Conservation (phyloP, 2,888 invertebrate genomes). For the Spatulosminthurus flaviceps region DNA sequence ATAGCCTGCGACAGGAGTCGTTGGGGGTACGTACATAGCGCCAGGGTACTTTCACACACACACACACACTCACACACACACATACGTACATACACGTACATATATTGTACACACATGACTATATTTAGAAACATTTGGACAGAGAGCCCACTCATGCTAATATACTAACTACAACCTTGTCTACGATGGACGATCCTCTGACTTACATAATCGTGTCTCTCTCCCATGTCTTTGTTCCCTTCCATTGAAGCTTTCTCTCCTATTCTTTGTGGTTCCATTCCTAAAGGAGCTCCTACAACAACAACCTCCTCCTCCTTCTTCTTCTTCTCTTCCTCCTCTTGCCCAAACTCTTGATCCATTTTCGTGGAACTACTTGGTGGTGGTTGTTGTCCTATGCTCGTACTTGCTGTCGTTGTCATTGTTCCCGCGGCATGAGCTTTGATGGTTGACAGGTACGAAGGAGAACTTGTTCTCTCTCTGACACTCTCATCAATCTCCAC, state of each 20-base stretch:
- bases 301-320: no score
- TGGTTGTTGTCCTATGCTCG: conserved; percentile 14
- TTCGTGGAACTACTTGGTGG: conserved; percentile 2
- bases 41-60: no score
- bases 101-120: no score
- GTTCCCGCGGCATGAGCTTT: conserved; percentile 38
- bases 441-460: conserved; percentile 28
- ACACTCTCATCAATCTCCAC: conserved; percentile 48
- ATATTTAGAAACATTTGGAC: no score
- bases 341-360: background rate
- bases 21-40: no score
- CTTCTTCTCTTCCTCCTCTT: background rate
- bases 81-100: no score
- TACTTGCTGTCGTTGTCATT: conserved; percentile 42
- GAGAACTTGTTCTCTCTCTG: conserved; percentile 32
- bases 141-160: background rate
- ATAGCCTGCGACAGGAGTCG: conserved; percentile 12
- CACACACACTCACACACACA: no score
- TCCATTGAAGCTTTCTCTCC: conserved; percentile 5
- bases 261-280: conserved; percentile 10
- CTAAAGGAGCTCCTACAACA: background rate
- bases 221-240: background rate
- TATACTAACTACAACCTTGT: background rate
- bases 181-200: background rate
- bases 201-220: conserved; percentile 23